Percentiles rank a stretch among this genome's conserved stretches.
These are phyloP conservation scores for Crioceris asparagi DNA, from an alignment of 2,888 invertebrate species.

Conservation along the genomic window DNA sequence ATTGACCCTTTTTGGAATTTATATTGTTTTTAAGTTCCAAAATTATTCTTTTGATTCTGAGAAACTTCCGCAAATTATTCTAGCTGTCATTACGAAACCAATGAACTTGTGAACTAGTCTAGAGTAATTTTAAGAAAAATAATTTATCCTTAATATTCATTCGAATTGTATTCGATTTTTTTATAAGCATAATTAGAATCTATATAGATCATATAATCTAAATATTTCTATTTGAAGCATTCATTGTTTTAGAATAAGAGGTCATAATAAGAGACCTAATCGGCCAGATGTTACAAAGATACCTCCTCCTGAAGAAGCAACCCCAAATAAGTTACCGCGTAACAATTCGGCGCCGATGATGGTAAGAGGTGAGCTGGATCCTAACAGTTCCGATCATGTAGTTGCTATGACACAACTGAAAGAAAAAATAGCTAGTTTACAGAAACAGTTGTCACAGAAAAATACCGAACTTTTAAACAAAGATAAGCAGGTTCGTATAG, in stretches of 20 bases:
- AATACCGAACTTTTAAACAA: constrained; percentile 78
- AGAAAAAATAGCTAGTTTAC: constrained; percentile 84
- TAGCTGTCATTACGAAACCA: too few relatives aligned
- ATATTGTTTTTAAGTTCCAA: too few relatives aligned
- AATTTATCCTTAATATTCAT: too few relatives aligned
- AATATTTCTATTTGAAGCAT: neutral
- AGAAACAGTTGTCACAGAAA: constrained; percentile 77
- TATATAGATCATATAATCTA: too few relatives aligned
- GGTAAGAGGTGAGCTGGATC: constrained; percentile 52
- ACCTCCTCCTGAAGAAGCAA: constrained; percentile 38
- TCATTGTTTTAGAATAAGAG: constrained; percentile 43
- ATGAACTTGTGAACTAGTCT: too few relatives aligned
- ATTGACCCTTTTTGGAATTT: too few relatives aligned
- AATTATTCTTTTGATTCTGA: too few relatives aligned
- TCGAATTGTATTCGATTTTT: too few relatives aligned
- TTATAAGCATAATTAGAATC: too few relatives aligned
- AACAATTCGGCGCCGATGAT: constrained; percentile 35
- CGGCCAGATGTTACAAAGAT: constrained; percentile 53
- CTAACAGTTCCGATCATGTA: constrained; percentile 84
- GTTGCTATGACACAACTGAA: constrained; percentile 91
- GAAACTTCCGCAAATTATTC: too few relatives aligned
- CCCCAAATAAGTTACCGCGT: constrained; percentile 41
- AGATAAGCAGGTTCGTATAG: constrained; percentile 67
- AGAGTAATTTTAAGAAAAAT: too few relatives aligned
- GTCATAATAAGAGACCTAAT: constrained; percentile 62